Base-by-base conservation (phyloP, 2,888 invertebrate species). In the Aporophyla nigra region DNA sequence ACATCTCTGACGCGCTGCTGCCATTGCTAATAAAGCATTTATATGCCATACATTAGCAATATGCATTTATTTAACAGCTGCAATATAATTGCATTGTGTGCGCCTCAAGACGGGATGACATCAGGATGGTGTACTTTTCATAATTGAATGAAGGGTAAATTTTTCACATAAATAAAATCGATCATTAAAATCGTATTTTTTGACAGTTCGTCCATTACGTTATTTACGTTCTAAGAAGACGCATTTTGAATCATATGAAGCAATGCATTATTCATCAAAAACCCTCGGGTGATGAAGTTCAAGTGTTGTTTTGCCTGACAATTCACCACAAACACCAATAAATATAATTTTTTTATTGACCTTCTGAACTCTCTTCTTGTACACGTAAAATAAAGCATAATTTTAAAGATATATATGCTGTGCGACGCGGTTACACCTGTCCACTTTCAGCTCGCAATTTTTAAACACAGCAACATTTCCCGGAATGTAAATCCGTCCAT, bases 401-500 rank as follows among this genome's bases (percentile, higher is more conserved):
- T 81, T 76, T 71, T 46, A 71, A 33, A 78, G 24, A 33, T 58
- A 65, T 59, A 72, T 69, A 73, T 66, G 33, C 62, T 70, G 51
- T 67, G 73, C 56, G 67, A 71, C 73, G 77, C 62, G 82, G 82
- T 82, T 82, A 82, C 80, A 81, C 82, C 82, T 82, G 73, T 68
- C 71, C 71, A 51, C 65, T 78, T 78, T 67, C 62, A 56, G 51
- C 67, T 78, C 62, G 65, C 21, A 78, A 63, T 82, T 82, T 81
- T 73, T 78, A 82, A 82, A 78, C 74, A 78, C 67, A 63, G 27
- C 33, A 62, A 51, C 46, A 54, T 82, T 82, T 82, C 19, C 21
- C 56, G 51, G 43, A 76, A 51, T 58, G 33, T 71, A 67, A 82
- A 74, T 68, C 59, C 59, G 59, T 63, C 24, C 73, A 46, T 59